phyloP scores from a whole-genome alignment of 2,113 vertebrate genomes.

The Scolopax mira region DNA sequence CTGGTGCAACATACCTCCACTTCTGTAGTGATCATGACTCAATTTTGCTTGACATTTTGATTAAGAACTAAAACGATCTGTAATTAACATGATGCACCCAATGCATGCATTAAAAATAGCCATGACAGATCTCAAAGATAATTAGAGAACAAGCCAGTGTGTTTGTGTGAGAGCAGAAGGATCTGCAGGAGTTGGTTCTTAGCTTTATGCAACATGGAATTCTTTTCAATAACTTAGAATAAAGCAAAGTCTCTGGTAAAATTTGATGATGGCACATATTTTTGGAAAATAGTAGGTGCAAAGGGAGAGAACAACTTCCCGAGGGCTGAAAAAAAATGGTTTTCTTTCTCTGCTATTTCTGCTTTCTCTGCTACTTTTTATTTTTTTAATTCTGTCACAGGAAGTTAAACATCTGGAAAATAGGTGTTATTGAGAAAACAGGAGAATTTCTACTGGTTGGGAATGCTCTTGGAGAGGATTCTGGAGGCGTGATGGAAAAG shows the following conservation, averaged over 20 bases:
- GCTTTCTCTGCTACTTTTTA: background rate
- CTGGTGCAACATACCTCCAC: background rate
- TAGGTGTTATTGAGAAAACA: background rate
- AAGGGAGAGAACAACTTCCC: background rate
- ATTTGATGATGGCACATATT: background rate
- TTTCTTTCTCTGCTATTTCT: background rate
- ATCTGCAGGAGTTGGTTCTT: background rate
- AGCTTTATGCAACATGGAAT: background rate
- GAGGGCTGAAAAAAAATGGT: background rate
- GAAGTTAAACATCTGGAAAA: background rate
- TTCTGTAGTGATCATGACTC: background rate
- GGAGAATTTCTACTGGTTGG: background rate
- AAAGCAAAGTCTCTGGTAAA: background rate
- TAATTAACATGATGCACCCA: background rate
- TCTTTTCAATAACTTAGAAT: background rate
- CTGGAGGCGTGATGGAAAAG: background rate
- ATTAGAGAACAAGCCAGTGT: background rate
- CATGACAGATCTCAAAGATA: background rate
- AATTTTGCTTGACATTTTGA: slow-evolving; percentile 22
- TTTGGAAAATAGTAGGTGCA: background rate
- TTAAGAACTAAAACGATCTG: background rate
- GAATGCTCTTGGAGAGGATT: background rate
- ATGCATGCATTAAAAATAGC: slow-evolving; percentile 7
- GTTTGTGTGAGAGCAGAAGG: background rate
- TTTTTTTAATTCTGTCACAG: background rate